phyloP scores from a whole-genome alignment of 1,140 invertebrate species.

The Cardiocondyla obscurior region DNA sequence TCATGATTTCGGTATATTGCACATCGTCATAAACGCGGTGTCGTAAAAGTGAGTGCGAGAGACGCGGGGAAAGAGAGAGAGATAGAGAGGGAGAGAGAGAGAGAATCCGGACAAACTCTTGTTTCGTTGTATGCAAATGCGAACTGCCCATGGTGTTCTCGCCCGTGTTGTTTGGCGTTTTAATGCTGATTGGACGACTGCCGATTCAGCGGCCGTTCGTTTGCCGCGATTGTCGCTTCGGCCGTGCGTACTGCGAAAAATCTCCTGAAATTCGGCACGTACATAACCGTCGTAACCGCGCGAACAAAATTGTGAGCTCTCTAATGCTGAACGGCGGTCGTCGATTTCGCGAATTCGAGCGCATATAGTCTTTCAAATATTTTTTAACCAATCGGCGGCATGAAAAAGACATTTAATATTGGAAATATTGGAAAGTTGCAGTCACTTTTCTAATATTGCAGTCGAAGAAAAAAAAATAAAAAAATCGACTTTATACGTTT shows the following conservation, averaged over 20 bases:
- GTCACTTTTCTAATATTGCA: not conserved
- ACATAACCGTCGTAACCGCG: slow-evolving; percentile 2
- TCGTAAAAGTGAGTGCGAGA: slow-evolving; percentile 54
- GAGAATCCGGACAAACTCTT: not conserved
- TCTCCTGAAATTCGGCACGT: slow-evolving; percentile 71
- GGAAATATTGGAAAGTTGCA: not conserved
- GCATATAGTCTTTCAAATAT: not conserved
- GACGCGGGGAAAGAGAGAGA: not conserved
- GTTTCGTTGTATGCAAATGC: slow-evolving; percentile 62
- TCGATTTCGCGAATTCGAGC: not conserved
- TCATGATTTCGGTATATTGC: slow-evolving; percentile 47
- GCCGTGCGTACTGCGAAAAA: slow-evolving; percentile 64
- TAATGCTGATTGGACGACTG: slow-evolving; percentile 83
- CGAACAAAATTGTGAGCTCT: slow-evolving; percentile 44
- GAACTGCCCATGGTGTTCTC: slow-evolving; percentile 72
- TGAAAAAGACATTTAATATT: not conserved
- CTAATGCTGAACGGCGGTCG: slow-evolving; percentile 35
- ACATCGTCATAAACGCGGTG: slow-evolving; percentile 59
- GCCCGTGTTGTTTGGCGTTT: slow-evolving; percentile 81
- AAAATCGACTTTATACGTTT: not conserved
- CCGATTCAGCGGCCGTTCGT: slow-evolving; percentile 81
- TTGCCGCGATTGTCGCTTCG: slow-evolving; percentile 77
- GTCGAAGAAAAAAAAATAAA: too few relatives aligned
- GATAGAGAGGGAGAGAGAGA: not conserved
- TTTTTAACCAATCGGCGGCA: not conserved